These are phyloP conservation scores for Acomys russatus DNA, from an alignment of 2,797 vertebrate species.

Conservation along the genomic window DNA sequence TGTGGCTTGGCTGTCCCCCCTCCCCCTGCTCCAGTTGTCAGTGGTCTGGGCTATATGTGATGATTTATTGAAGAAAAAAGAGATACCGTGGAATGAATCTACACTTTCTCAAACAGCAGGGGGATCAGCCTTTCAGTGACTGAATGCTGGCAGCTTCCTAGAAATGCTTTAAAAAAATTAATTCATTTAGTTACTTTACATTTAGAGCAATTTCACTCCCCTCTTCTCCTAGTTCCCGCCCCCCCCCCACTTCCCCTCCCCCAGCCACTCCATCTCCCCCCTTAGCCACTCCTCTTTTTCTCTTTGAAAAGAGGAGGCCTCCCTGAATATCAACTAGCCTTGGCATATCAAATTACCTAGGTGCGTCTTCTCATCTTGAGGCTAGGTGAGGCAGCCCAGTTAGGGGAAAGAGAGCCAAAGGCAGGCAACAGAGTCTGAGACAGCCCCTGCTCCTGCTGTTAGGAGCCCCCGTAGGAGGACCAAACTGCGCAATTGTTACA, in stretches of 20 bases:
- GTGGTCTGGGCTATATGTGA: background rate
- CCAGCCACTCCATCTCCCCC: background rate
- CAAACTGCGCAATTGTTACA: background rate
- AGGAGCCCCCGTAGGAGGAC: background rate
- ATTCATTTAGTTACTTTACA: background rate
- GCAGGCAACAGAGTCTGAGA: background rate
- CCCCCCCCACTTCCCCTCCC: too few species aligned
- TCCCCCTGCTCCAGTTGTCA: background rate
- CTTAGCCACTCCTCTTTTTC: too few species aligned
- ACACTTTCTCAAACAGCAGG: background rate
- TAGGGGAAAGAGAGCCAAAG: background rate
- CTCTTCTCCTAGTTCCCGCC: background rate
- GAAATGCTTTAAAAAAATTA: background rate
- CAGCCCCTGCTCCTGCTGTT: too few species aligned
- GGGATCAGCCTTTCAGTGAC: background rate
- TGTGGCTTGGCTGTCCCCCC: background rate
- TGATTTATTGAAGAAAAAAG: background rate
- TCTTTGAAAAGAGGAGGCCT: background rate
- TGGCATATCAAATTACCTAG: background rate
- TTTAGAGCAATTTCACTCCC: background rate
- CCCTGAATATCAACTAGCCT: background rate
- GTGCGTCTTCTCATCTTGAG: background rate
- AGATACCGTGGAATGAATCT: background rate
- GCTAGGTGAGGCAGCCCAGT: background rate
- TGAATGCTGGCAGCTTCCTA: background rate